phyloP scores from a whole-genome alignment of 30 jellyfish, hydroid and myxozoan species.

The Aurelia aurita complex sp. Pacific region DNA sequence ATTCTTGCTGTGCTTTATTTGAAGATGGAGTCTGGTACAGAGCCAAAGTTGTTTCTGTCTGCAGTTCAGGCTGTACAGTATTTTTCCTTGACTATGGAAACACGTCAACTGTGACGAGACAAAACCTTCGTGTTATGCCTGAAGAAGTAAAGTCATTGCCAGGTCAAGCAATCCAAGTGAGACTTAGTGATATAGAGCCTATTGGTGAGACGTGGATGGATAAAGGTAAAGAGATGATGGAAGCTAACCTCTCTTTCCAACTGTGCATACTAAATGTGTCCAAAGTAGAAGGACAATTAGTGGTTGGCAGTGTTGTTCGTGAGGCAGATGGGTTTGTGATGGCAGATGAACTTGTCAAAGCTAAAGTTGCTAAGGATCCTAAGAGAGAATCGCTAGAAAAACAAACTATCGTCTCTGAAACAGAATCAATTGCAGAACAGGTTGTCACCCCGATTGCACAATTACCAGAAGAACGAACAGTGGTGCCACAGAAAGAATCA shows the following conservation, averaged over 20 bases:
- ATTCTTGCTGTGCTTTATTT: conserved; percentile 54
- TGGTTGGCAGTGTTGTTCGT: conserved; percentile 6
- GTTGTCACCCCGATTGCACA: background rate
- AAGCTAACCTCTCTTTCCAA: conserved; percentile 25
- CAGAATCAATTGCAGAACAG: background rate
- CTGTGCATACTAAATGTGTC: conserved; percentile 10
- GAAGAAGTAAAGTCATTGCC: conserved; percentile 49
- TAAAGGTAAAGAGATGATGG: conserved; percentile 31
- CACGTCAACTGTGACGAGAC: conserved; percentile 34
- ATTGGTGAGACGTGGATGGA: conserved; percentile 15
- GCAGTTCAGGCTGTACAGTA: conserved; percentile 18
- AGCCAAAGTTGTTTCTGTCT: conserved; percentile 42
- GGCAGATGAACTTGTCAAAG: conserved; percentile 17
- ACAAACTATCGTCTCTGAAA: background rate
- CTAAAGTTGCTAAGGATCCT: conserved; percentile 11
- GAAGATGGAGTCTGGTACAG: conserved; percentile 70
- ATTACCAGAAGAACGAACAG: background rate
- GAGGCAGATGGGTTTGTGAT: conserved; percentile 14
- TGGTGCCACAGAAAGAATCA: background rate
- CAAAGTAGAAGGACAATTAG: background rate
- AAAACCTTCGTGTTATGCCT: conserved; percentile 44
- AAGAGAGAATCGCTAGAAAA: background rate
- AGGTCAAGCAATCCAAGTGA: conserved; percentile 52
- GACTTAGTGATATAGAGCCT: conserved; percentile 38
- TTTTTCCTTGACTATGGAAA: conserved; percentile 88